Conservation (phyloP, 2,113 vertebrate genomes). For the Mesembrinibis cayennensis region DNA sequence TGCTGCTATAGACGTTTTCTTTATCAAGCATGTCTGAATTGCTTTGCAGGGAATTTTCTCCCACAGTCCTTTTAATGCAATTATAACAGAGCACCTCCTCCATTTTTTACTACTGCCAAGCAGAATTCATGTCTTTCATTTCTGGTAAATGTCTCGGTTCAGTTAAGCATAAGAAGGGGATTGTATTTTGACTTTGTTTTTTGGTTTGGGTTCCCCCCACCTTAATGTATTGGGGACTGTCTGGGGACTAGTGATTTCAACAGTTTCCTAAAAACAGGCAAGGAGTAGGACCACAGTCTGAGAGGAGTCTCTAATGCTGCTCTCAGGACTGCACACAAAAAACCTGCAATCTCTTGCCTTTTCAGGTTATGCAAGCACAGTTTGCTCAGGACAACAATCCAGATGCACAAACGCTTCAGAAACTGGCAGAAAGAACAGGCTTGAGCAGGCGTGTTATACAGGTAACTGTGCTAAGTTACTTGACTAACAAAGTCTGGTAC, state of each 20-base stretch:
- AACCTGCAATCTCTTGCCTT: neutral
- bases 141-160: neutral
- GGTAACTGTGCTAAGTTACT: conserved; percentile 69
- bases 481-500: neutral
- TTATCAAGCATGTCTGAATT: neutral
- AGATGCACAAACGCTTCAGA: conserved; percentile 96
- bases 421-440: conserved; percentile 95
- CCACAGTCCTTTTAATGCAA: neutral
- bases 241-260: neutral
- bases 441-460: conserved; percentile 98
- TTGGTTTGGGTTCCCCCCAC: no score
- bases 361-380: conserved; percentile 98
- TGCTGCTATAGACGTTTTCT: neutral
- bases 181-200: neutral
- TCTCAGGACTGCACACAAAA: neutral
- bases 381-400: conserved; percentile 99
- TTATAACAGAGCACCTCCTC: neutral
- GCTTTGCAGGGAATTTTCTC: neutral
- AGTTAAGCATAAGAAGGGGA: neutral
- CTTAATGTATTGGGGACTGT: neutral
- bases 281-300: rapidly evolving
- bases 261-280: neutral
- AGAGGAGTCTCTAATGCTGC: neutral
- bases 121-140: neutral
- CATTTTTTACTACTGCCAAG: neutral